phyloP scores from a whole-genome alignment of 2,113 vertebrate species.

The Notarius quadriscutis region DNA sequence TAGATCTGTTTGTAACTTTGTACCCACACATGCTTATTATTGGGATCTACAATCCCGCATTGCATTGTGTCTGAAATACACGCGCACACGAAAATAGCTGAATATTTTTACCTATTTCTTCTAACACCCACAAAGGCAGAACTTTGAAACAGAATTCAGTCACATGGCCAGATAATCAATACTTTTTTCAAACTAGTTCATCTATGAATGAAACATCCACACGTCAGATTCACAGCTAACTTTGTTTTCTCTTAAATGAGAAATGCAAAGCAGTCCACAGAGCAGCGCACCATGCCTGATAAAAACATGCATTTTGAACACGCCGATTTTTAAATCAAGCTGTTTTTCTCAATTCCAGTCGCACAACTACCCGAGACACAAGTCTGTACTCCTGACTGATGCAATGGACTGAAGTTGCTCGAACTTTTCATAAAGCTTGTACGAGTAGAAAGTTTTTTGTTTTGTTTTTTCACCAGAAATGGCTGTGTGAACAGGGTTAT shows the following conservation, averaged over 20 bases:
- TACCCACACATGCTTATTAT: not conserved
- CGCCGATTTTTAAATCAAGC: not conserved
- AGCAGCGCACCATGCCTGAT: not conserved
- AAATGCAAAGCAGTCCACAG: conserved; percentile 6
- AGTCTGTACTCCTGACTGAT: not conserved
- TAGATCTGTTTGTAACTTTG: not conserved
- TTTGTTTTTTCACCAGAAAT: not conserved
- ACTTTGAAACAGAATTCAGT: conserved; percentile 19
- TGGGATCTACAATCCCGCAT: not conserved
- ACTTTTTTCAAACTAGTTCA: not conserved
- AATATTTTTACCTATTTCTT: conserved; percentile 4
- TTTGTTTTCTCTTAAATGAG: not conserved
- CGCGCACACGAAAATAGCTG: not conserved
- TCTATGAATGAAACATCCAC: conserved; percentile 19
- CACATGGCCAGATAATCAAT: not conserved
- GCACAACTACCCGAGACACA: not conserved
- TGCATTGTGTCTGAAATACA: not conserved
- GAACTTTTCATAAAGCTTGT: conserved; percentile 18
- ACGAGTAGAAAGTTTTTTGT: not conserved
- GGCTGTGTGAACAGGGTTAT: not conserved
- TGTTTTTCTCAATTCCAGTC: not conserved
- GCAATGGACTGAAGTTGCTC: conserved; percentile 19
- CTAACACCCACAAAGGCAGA: conserved; percentile 1
- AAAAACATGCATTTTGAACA: conserved; percentile 19
- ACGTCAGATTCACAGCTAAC: conserved; percentile 1